Conservation (phyloP, 2,113 vertebrate genomes). For the Petrocephalus zakoni region DNA sequence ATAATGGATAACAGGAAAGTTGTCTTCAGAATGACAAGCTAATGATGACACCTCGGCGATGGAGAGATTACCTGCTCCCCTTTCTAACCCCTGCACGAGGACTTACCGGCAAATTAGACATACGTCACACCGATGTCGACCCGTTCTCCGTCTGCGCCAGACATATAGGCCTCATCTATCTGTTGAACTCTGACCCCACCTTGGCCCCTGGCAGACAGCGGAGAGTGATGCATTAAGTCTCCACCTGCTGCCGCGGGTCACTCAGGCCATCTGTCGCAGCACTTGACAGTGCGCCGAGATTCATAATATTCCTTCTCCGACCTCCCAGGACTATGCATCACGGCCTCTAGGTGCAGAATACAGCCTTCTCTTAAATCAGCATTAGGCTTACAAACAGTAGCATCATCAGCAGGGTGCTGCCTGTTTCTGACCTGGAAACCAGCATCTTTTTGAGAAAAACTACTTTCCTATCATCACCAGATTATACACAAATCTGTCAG, state of each 20-base stretch:
- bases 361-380: neutral
- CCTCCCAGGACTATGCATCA: neutral
- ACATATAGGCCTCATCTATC: neutral
- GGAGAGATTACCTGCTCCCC: neutral
- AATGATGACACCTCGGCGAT: neutral
- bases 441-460: neutral
- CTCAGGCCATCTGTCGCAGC: neutral
- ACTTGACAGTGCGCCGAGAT: neutral
- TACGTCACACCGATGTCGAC: neutral
- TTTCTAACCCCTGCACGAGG: neutral
- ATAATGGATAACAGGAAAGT: neutral
- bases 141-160: neutral
- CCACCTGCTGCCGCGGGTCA: neutral
- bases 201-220: neutral
- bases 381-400: neutral
- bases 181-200: conserved; percentile 3
- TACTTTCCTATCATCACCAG: neutral
- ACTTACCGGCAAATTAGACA: conserved; percentile 1
- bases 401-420: neutral
- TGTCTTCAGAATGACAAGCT: neutral
- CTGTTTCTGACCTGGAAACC: neutral
- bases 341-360: neutral
- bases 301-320: neutral
- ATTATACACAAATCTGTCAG: neutral
- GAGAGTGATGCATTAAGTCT: conserved; percentile 1